phyloP scores from a whole-genome alignment of 1,140 invertebrate species.

The Ceratosolen fusciceps region DNA sequence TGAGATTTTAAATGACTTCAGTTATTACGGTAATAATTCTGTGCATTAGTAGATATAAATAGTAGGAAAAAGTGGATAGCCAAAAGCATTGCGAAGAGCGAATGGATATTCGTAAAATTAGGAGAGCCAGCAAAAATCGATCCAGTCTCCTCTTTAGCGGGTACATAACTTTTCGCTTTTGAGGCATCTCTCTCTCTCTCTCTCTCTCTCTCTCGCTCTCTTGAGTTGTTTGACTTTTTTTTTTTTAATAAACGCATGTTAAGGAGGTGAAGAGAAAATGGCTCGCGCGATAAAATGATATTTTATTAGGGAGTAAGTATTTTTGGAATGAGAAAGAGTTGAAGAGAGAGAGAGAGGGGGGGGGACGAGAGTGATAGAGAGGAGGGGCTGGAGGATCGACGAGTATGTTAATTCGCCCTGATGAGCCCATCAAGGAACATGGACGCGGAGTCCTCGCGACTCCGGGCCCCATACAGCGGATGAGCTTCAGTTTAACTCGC shows the following conservation, averaged over 20 bases:
- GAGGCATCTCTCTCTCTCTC: no score
- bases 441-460: conserved; percentile 51
- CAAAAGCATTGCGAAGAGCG: no score
- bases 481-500: background rate
- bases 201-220: background rate
- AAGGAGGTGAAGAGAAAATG: background rate
- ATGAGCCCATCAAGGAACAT: conserved; percentile 66
- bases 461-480: background rate
- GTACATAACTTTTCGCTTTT: background rate
- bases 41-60: background rate
- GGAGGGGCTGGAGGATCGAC: conserved; percentile 51
- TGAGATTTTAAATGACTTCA: background rate
- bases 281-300: conserved; percentile 49
- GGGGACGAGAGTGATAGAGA: conserved; percentile 10
- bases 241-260: background rate
- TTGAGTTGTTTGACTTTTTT: background rate
- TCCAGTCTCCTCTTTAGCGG: background rate
- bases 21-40: background rate
- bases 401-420: conserved; percentile 66
- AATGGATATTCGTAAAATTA: no score
- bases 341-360: background rate
- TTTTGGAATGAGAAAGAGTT: conserved; percentile 37
- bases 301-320: conserved; percentile 30
- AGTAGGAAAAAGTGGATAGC: background rate
- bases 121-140: background rate